These are phyloP conservation scores for Cotesia chilonis DNA, from an alignment of 1,140 invertebrate species.

Conservation along the genomic window DNA sequence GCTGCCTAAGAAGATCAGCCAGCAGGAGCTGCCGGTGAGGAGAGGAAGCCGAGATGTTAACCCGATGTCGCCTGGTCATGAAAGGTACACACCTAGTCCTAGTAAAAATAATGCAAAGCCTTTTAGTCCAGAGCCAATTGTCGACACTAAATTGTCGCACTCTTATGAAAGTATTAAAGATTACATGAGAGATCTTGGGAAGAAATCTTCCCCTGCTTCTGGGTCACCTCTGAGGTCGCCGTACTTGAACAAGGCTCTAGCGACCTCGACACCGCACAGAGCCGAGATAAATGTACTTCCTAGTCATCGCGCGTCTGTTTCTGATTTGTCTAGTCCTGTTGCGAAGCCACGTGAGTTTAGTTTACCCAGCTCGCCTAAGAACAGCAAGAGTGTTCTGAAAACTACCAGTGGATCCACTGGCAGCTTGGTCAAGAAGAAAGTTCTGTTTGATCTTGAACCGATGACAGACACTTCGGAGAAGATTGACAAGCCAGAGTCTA, in stretches of 20 bases:
- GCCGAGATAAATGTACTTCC: conserved; percentile 39
- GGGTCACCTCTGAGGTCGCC: neutral
- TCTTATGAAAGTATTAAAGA: conserved; percentile 52
- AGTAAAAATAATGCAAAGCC: conserved; percentile 23
- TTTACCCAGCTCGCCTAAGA: conserved; percentile 46
- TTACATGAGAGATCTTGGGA: conserved; percentile 43
- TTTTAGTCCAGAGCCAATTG: neutral
- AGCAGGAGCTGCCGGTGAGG: conserved; percentile 38
- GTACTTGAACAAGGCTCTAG: conserved; percentile 1
- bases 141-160: conserved; percentile 31
- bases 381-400: conserved; percentile 69
- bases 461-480: conserved; percentile 61
- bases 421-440: conserved; percentile 69
- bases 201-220: conserved; percentile 15
- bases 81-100: conserved; percentile 24
- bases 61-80: neutral
- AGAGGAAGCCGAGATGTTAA: neutral
- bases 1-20: conserved; percentile 47
- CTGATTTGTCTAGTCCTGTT: conserved; percentile 41
- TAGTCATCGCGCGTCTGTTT: conserved; percentile 35
- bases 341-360: conserved; percentile 55
- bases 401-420: conserved; percentile 62
- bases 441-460: conserved; percentile 69
- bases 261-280: conserved; percentile 43
- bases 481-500: conserved; percentile 47